Evolutionary conservation across 2,888 invertebrate species (phyloP), one percentile per base, ranked within the genome.

Genomic region (Pseudoips prasinana): DNA sequence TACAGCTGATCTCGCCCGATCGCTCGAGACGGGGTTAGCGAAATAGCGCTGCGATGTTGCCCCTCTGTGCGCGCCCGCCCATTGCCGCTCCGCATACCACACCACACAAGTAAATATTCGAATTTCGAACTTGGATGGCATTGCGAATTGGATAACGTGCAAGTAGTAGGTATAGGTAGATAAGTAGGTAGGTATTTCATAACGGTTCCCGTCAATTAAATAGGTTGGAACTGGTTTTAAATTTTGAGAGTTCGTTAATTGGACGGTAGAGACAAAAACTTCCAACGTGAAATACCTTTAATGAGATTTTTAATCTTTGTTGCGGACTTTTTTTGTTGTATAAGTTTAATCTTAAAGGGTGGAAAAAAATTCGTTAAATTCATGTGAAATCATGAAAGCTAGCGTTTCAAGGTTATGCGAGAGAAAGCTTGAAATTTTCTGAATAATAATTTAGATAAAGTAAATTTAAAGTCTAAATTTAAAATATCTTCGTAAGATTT

Each of bases 41-140:
- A 66, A 66, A 67, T 59, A 59, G 61, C 58, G 63, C 47, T 54
- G 66, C 66, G 62, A 45, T 63, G 71, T 69, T 80, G 80, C 75
- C 76, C 61, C 58, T 53, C 59, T 62, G 70, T 28, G 33, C 46
- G 33, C 35, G 29, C 39, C 29, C 51, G 47, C 48, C 42, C 55
- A 77, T 75, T 80, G 80, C 74, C 76, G 62, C 59, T 58, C 60
- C 59, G 65, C 30, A 60, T 58, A 48, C 65, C 49, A 51, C 56
- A 48, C 65, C 49, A 51, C 56, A 53, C 58, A 57, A 68, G 71
- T 70, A 63, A 69, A 72, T 66, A 74, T 64, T 68, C 69, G 63
- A 66, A 73, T 62, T 71, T 70, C 72, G 62, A 67, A 69, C 68
- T 73, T 72, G 74, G 72, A 77, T 73, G 69, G 65, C 64, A 70